These are phyloP conservation scores for Alca torda DNA, from an alignment of 2,797 vertebrate species.

Conservation along the genomic window DNA sequence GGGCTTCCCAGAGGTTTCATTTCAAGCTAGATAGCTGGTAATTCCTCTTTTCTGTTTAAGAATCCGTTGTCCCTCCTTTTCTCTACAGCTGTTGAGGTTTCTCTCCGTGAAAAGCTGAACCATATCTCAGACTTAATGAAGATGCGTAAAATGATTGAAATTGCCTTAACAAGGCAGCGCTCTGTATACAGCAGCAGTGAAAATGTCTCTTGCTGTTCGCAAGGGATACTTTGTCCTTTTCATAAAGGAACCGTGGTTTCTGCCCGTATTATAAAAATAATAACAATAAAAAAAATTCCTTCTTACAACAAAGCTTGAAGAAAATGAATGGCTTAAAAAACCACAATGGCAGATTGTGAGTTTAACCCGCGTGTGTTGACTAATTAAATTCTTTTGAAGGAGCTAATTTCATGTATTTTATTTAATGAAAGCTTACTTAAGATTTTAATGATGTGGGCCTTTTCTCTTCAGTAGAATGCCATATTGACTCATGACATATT, in stretches of 20 bases:
- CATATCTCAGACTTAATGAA: slow-evolving; percentile 24
- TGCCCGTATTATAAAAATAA: not conserved
- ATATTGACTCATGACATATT: slow-evolving; percentile 44
- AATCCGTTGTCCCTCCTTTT: slow-evolving; percentile 51
- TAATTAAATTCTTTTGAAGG: slow-evolving; percentile 53
- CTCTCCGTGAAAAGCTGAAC: not conserved
- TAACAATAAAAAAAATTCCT: not conserved
- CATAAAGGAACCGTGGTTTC: not conserved
- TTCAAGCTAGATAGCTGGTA: slow-evolving; percentile 45
- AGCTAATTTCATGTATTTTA: slow-evolving; percentile 49
- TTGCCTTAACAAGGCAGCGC: not conserved
- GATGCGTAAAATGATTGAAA: slow-evolving; percentile 27
- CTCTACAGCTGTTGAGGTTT: slow-evolving; percentile 52
- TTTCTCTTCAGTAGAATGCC: slow-evolving; percentile 20
- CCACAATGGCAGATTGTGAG: slow-evolving; percentile 44
- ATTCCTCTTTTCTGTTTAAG: slow-evolving; percentile 61
- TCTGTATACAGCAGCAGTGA: not conserved
- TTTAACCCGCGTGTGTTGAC: slow-evolving; percentile 38
- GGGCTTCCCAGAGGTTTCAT: slow-evolving; percentile 65
- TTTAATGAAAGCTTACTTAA: slow-evolving; percentile 55
- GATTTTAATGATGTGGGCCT: slow-evolving; percentile 29
- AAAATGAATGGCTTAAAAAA: not conserved
- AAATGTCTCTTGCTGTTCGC: slow-evolving; percentile 10
- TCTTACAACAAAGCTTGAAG: not conserved
- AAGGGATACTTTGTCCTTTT: slow-evolving; percentile 7